Evolutionary conservation across 2,888 invertebrate genomes (phyloP), one percentile per base, ranked within the genome.

Genomic region (Cerceris rybyensis): DNA sequence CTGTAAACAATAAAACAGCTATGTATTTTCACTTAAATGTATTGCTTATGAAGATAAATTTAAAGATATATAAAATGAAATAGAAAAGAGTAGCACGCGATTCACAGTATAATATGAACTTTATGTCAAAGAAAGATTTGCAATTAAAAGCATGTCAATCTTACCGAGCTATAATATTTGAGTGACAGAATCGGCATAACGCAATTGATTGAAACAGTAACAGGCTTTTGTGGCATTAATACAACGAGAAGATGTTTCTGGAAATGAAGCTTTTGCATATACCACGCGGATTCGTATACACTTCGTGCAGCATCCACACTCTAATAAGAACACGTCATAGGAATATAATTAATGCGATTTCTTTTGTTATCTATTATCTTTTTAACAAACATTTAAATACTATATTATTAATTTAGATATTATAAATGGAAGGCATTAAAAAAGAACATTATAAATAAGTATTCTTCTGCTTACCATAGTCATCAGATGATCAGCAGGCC

Each of bases 401-500:
- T 46, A 46, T 54, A 54, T 11, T n/a, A 16, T 14, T 7, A n/a
- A 13, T n/a, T 54, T 54, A n/a, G n/a, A n/a, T 14, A n/a, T 54
- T 54, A 16, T 7, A 14, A 54, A n/a, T 54, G 14, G 2, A n/a
- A 14, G n/a, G n/a, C 16, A n/a, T 54, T 6, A 8, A 6, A n/a
- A n/a, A 54, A 54, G 7, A n/a, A 54, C 7, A 13, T 1, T 54
- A 13, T 54, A 16, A 42, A 7, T 42, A 60, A 13, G 5, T n/a
- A 28, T 28, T 28, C 28, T 2, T 28, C 28, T 6, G 61, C 71
- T 65, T 49, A 88, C 87, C 75, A 57, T 73, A 41, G 83, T 70
- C 14, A 87, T 73, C 16, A 89, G 58, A 43, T 83, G 78, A 50
- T 89, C 87, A 7, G 89, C 89, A 16, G 89, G 88, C 86, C 83